Percentiles rank a stretch among this genome's conserved stretches.
Conservation (phyloP, 2,888 invertebrate genomes). For the Stegophylla sp. region DNA sequence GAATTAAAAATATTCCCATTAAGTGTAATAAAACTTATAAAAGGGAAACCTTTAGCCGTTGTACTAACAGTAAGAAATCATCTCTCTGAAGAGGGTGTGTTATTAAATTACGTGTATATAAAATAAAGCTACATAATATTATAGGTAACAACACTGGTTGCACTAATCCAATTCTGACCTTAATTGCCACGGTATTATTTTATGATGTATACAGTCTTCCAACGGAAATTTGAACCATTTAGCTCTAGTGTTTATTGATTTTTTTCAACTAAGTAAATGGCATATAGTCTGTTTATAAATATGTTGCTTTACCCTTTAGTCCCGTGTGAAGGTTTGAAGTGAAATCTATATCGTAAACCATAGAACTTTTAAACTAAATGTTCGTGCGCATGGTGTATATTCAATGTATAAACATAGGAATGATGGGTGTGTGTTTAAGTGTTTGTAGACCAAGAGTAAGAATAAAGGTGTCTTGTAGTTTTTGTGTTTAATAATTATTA, state of each 20-base stretch:
- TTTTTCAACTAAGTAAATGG: conserved; percentile 36
- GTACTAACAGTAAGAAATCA: conserved; percentile 12
- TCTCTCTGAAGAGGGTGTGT: conserved; percentile 1
- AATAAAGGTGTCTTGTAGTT: conserved; percentile 28
- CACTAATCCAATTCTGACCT: conserved; percentile 57
- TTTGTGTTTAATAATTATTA: neutral
- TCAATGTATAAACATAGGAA: conserved; percentile 21
- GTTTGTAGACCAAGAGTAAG: conserved; percentile 35
- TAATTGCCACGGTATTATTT: conserved; percentile 51
- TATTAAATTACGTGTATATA: conserved; percentile 31
- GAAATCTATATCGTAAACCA: conserved; percentile 1
- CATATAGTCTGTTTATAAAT: conserved; percentile 26
- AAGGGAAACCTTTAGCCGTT: conserved; percentile 17
- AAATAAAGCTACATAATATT: neutral
- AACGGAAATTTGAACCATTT: conserved; percentile 53
- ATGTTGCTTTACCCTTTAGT: conserved; percentile 17
- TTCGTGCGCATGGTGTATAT: conserved; percentile 1
- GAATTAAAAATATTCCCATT: too few relatives aligned
- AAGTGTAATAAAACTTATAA: neutral
- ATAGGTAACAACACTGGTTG: conserved; percentile 41
- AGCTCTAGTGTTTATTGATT: conserved; percentile 53
- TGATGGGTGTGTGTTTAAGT: conserved; percentile 54
- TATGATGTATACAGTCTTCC: conserved; percentile 49
- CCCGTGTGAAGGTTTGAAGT: neutral
- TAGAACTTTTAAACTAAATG: conserved; percentile 26